phyloP scores from a whole-genome alignment of 2,113 vertebrate genomes.

The Todiramphus chloris region DNA sequence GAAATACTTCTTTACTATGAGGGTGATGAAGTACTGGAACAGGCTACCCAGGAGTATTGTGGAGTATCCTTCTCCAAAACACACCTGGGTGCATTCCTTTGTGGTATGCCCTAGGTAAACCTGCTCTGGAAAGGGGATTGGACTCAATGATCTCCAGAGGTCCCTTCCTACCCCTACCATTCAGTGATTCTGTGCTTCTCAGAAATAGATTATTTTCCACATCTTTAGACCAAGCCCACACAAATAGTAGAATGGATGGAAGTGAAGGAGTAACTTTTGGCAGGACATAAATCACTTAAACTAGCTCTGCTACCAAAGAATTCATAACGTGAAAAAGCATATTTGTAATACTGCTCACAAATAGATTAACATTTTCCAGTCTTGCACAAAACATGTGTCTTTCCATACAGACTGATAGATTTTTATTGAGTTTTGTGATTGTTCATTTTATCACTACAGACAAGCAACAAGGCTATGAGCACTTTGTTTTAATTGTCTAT shows the following conservation, averaged over 20 bases:
- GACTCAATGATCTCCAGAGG: no score
- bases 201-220: background rate
- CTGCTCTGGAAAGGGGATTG: no score
- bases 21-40: no score
- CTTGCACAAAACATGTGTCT: background rate
- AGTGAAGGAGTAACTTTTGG: background rate
- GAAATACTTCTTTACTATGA: no score
- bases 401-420: background rate
- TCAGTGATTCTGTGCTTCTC: no score
- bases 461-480: background rate
- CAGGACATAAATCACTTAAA: background rate
- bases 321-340: background rate
- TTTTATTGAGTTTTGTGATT: constrained; percentile 39
- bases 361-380: background rate
- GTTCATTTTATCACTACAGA: constrained; percentile 26
- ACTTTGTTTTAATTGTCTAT: constrained; percentile 9
- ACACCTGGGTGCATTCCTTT: no score
- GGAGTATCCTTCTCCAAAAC: no score
- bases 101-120: no score
- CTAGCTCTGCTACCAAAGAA: background rate
- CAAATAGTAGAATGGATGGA: background rate
- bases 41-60: no score
- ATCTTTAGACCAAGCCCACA: background rate
- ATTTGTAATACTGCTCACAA: background rate
- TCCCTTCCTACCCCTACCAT: no score